Percentiles rank a stretch among this genome's conserved stretches.
Conservation (phyloP, 2,113 vertebrate species). For the Corapipo altera region DNA sequence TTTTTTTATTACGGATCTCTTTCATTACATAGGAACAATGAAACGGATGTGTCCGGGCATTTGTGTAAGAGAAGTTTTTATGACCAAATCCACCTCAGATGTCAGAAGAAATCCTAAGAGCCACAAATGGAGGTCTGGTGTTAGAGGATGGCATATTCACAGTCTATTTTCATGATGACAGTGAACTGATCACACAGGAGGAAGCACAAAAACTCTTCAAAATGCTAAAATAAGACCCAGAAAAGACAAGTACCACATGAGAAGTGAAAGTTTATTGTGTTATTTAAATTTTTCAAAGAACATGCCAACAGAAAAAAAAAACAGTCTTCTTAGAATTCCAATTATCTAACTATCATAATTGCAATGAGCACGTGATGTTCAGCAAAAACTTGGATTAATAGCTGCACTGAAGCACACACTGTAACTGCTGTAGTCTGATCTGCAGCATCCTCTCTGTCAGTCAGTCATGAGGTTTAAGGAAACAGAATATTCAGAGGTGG, state of each 20-base stretch:
- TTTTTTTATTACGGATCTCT: neutral
- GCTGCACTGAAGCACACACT: neutral
- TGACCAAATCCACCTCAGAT: neutral
- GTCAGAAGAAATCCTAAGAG: neutral
- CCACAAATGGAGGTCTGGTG: neutral
- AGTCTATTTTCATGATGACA: neutral
- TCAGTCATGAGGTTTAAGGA: neutral
- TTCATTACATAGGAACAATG: neutral
- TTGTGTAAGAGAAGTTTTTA: neutral
- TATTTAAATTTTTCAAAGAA: neutral
- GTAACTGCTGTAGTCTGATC: neutral
- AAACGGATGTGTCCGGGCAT: neutral
- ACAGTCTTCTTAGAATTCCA: neutral
- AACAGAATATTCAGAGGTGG: neutral
- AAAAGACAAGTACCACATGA: neutral
- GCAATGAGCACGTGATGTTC: neutral
- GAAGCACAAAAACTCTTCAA: neutral
- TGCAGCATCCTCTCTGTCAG: neutral
- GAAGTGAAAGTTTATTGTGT: neutral
- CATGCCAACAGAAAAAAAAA: accelerated
- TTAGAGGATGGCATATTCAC: neutral
- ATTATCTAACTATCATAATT: neutral
- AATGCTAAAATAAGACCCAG: neutral
- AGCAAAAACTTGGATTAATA: neutral
- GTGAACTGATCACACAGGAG: neutral